Percentiles rank a stretch among this genome's conserved stretches.
These are phyloP conservation scores for Stramonita haemastoma DNA, from an alignment of 2,888 invertebrate genomes.

Conservation along the genomic window DNA sequence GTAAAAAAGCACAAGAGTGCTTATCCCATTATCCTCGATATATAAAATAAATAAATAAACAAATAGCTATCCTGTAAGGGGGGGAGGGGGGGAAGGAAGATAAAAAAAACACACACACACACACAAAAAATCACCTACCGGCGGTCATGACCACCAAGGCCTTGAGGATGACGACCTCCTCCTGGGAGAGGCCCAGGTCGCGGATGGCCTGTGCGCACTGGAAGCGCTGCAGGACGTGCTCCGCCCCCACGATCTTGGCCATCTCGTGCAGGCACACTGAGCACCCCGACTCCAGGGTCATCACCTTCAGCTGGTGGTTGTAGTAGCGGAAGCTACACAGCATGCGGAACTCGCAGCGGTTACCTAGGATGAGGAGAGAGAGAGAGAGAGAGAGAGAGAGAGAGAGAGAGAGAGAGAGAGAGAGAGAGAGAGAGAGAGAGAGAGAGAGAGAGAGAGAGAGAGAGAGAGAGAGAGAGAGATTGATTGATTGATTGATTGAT, in stretches of 20 bases:
- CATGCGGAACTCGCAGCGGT: slow-evolving; percentile 28
- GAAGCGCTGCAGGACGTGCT: slow-evolving; percentile 18
- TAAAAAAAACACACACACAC: too few species aligned
- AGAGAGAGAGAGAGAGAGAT: too few species aligned
- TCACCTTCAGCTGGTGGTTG: slow-evolving; percentile 28
- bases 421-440: too few species aligned
- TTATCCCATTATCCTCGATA: too few species aligned
- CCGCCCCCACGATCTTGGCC: background rate
- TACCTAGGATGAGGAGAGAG: background rate
- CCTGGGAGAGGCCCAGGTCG: background rate
- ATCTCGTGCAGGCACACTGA: slow-evolving; percentile 14
- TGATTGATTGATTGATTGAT: too few species aligned
- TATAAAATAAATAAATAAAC: too few species aligned
- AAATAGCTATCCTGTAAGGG: too few species aligned
- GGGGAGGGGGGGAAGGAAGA: background rate
- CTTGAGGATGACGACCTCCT: background rate
- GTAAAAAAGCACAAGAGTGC: too few species aligned
- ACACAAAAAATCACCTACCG: too few species aligned
- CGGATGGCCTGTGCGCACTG: background rate
- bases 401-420: too few species aligned
- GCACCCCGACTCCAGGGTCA: slow-evolving; percentile 12
- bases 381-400: background rate
- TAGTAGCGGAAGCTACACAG: slow-evolving; percentile 4
- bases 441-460: too few species aligned
- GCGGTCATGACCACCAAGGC: background rate